Evolutionary conservation across 2,888 invertebrate genomes (phyloP).

Genomic region (Dermolepida albohirtum): DNA sequence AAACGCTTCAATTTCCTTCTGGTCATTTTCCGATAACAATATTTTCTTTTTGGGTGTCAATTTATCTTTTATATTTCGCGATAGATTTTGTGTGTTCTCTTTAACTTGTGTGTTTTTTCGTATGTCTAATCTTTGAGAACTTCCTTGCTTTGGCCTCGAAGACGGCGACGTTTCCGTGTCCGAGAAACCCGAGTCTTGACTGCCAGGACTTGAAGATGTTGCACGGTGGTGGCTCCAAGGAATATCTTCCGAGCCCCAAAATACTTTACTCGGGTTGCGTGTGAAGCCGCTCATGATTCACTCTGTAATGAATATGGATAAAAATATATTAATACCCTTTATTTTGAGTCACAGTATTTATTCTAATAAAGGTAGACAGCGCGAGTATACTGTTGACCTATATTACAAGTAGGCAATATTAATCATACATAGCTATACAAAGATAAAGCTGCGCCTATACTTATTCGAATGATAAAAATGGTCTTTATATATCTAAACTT

Average conservation of each 20-base stretch:
- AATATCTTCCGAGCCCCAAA: slow-evolving; percentile 69
- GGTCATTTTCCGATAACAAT: slow-evolving; percentile 18
- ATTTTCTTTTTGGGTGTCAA: slow-evolving; percentile 55
- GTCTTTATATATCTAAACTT: no score
- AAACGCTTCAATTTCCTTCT: slow-evolving; percentile 6
- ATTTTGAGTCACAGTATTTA: not conserved
- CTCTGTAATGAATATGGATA: slow-evolving; percentile 6
- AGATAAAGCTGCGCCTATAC: no score
- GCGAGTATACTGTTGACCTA: slow-evolving; percentile 22
- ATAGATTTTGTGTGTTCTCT: slow-evolving; percentile 53
- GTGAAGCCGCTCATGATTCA: slow-evolving; percentile 74
- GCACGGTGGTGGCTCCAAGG: slow-evolving; percentile 61
- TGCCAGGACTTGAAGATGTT: slow-evolving; percentile 75
- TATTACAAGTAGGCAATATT: slow-evolving; percentile 8
- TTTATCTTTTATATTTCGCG: slow-evolving; percentile 65
- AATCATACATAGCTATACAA: slow-evolving; percentile 10
- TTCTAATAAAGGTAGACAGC: slow-evolving; percentile 17
- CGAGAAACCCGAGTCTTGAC: slow-evolving; percentile 85
- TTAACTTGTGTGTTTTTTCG: slow-evolving; percentile 43
- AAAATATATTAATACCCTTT: slow-evolving; percentile 7
- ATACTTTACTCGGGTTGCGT: slow-evolving; percentile 76
- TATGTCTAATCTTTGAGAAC: slow-evolving; percentile 47
- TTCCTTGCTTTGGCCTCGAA: slow-evolving; percentile 60
- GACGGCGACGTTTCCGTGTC: slow-evolving; percentile 78
- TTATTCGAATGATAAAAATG: no score